Conservation (phyloP, 2,113 vertebrate genomes). For the Ranitomeya imitator region DNA sequence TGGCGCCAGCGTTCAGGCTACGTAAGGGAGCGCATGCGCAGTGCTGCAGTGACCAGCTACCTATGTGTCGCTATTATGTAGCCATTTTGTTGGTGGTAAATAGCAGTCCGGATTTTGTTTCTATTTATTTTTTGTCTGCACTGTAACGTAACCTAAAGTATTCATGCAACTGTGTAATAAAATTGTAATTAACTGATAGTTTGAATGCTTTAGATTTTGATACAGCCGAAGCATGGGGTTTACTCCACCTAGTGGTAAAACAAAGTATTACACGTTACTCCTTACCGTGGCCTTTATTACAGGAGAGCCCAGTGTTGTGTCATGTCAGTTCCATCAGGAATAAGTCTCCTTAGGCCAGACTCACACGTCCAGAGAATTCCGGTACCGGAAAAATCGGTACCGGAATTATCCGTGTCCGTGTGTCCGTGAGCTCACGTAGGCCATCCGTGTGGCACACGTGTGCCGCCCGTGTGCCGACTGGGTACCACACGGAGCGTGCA, state of each 20-base stretch:
- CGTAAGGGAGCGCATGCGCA: background rate
- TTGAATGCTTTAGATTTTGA: background rate
- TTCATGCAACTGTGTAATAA: no score
- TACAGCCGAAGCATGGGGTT: background rate
- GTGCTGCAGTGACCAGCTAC: background rate
- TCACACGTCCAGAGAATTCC: no score
- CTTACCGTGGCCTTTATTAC: no score
- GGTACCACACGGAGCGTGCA: no score
- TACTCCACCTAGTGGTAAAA: background rate
- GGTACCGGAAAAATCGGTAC: no score
- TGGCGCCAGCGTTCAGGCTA: slow-evolving; percentile 19
- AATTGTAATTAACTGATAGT: background rate
- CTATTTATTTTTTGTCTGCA: background rate
- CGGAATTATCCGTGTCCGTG: no score
- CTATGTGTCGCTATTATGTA: background rate
- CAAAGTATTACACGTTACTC: background rate
- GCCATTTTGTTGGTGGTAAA: slow-evolving; percentile 21
- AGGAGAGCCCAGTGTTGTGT: no score
- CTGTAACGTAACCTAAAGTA: background rate
- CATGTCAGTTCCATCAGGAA: no score
- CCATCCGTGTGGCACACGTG: no score
- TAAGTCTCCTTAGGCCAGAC: no score
- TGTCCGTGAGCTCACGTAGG: no score
- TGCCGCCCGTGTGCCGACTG: no score
- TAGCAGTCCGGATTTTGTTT: background rate